Base-by-base conservation (phyloP, 2,888 invertebrate species). In the Subacronicta megacephala region DNA sequence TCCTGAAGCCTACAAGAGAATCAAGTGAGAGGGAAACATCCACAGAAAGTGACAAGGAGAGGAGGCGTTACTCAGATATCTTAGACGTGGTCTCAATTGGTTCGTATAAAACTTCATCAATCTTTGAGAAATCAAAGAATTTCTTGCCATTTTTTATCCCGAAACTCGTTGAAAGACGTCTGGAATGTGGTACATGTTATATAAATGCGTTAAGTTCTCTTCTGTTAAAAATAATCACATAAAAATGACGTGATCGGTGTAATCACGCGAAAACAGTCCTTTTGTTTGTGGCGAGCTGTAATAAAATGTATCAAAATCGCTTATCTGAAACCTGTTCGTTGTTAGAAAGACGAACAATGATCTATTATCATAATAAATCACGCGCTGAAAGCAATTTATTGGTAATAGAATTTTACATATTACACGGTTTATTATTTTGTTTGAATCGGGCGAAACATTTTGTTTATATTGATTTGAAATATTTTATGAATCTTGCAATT, bases 1-100 rank as follows among this genome's bases (percentile, higher is more conserved):
- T 90, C 1, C 77, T 92, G 50, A 92, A 92, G 68, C 83, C 94
- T 33, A 92, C 92, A 17, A 83, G 94, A 41, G 92, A 93, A 76
- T 93, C 93, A 61, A 90, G 92, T 58, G 94, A 93, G 81, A 87
- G 93, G 50, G 93, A 93, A 75, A 92, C 93, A 0, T 93, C 93
- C 0, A 89, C 90, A 1, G 94, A 94, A 68, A 93, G 93, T 61
- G 94, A 94, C 55, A 93, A 93, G 61, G 93, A 94, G 66, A 90
- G 84, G 73, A 81, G 93, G 65, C 77, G 94, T 72, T 90, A 93
- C 63, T 94, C 94, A 0, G 94, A 94, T 70, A 93, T 94, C 62
- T 82, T 93, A 47, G 94, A 93, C 64, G 89, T 91, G 64, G 93
- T 89, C 23, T 93, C 94, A 10, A 71, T 90, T 77, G 93, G 93